Evolutionary conservation across 2,113 vertebrate genomes (phyloP).

Genomic region (Myrmecophaga tridactyla): DNA sequence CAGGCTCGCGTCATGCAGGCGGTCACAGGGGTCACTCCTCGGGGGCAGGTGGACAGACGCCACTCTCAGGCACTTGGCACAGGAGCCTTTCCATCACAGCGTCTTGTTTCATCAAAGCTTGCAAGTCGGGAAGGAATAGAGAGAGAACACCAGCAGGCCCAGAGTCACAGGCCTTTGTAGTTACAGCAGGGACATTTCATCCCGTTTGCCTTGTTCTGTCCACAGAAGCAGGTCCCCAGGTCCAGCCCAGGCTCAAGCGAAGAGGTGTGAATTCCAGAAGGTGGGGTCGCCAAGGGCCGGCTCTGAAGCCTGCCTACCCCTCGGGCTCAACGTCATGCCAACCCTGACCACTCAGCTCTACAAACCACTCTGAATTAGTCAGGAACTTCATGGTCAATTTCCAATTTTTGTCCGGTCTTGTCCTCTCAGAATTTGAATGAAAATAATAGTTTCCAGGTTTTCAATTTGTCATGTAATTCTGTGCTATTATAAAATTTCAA

Average conservation of each 20-base stretch:
- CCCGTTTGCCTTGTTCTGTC: background rate
- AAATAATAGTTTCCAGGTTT: background rate
- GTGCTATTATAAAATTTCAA: background rate
- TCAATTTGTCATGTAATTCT: background rate
- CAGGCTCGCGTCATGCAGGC: background rate
- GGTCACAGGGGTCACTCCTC: background rate
- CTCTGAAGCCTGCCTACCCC: background rate
- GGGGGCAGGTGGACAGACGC: background rate
- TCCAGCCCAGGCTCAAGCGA: background rate
- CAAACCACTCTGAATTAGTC: background rate
- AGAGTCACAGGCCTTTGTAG: background rate
- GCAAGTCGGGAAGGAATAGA: background rate
- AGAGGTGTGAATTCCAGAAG: background rate
- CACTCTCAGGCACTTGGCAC: background rate
- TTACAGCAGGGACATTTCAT: background rate
- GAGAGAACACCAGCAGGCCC: background rate
- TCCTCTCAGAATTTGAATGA: background rate
- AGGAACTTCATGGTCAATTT: background rate
- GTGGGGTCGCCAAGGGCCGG: background rate
- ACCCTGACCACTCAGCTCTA: background rate
- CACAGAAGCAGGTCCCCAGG: background rate
- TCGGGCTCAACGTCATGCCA: background rate
- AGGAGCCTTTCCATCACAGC: background rate
- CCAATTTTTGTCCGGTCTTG: background rate
- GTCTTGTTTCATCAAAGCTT: background rate